Conservation (phyloP, 1,140 invertebrate species). For the Cydia strobilella region DNA sequence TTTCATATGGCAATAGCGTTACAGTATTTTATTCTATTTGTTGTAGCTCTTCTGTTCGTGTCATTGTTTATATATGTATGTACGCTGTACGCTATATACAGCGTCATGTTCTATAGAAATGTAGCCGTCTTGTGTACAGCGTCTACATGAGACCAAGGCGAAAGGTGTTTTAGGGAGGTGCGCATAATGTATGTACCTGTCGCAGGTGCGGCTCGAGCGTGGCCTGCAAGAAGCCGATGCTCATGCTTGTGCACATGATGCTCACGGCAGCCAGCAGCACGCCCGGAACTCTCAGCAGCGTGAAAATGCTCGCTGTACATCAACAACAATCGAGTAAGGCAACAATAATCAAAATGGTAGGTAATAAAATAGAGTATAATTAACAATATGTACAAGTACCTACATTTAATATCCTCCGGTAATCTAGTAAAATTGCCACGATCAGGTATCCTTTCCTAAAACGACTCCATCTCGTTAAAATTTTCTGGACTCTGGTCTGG, state of each 20-base stretch:
- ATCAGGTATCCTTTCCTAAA: too few relatives aligned
- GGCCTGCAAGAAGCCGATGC: conserved; percentile 90
- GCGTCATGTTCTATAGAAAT: too few relatives aligned
- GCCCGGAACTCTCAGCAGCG: conserved; percentile 85
- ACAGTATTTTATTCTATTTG: too few relatives aligned
- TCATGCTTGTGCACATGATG: conserved; percentile 88
- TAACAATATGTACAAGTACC: neutral
- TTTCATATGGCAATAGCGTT: too few relatives aligned
- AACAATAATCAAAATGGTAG: neutral
- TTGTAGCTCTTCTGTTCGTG: too few relatives aligned
- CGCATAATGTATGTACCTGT: conserved; percentile 80
- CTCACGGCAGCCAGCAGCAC: conserved; percentile 85
- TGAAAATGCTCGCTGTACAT: conserved; percentile 82
- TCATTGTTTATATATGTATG: too few relatives aligned
- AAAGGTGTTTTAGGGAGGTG: neutral
- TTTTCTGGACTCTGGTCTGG: too few relatives aligned
- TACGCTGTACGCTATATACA: too few relatives aligned
- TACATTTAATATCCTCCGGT: neutral
- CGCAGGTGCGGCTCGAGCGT: conserved; percentile 91
- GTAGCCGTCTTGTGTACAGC: too few relatives aligned
- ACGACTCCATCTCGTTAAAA: too few relatives aligned
- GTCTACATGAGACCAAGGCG: too few relatives aligned
- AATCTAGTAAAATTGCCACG: too few relatives aligned
- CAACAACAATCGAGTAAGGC: neutral
- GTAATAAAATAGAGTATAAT: neutral